Percentiles rank a stretch among this genome's conserved stretches.
These are phyloP conservation scores for Enteromius treurensis DNA, from an alignment of 2,797 vertebrate genomes.

Conservation along the genomic window DNA sequence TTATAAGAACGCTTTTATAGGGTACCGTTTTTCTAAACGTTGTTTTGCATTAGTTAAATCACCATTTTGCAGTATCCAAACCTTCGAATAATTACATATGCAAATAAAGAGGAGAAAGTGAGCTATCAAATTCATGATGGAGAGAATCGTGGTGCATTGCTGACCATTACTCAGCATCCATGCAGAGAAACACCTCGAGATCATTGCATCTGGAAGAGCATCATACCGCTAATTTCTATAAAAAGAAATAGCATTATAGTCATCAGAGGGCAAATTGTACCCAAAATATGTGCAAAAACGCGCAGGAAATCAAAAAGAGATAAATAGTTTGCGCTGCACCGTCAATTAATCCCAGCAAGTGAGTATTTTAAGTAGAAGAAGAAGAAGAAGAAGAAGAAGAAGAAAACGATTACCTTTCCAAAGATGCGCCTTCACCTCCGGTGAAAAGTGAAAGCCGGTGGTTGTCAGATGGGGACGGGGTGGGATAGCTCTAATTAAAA, in stretches of 20 bases:
- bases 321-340: neutral
- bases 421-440: conserved; percentile 2
- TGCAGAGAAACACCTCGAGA: conserved; percentile 21
- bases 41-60: neutral
- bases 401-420: conserved; percentile 53
- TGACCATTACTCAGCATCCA: conserved; percentile 63
- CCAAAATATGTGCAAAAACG: conserved; percentile 5
- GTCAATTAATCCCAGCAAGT: neutral
- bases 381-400: neutral
- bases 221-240: neutral
- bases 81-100: neutral
- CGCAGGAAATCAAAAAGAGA: neutral
- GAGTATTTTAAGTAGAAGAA: no score
- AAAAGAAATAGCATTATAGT: neutral
- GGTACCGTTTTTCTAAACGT: no score
- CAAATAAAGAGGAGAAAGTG: conserved; percentile 24
- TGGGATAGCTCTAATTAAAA: conserved; percentile 30
- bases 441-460: conserved; percentile 44
- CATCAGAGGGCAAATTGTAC: neutral
- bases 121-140: conserved; percentile 27
- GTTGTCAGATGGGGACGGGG: neutral
- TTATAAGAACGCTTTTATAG: neutral
- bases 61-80: neutral
- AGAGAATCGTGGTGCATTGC: conserved; percentile 44
- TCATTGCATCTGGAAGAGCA: conserved; percentile 6